A percentile compares a stretch with the other conserved stretches of the same genome.
Conservation (phyloP, 2,797 vertebrate species). For the Mycteria americana region DNA sequence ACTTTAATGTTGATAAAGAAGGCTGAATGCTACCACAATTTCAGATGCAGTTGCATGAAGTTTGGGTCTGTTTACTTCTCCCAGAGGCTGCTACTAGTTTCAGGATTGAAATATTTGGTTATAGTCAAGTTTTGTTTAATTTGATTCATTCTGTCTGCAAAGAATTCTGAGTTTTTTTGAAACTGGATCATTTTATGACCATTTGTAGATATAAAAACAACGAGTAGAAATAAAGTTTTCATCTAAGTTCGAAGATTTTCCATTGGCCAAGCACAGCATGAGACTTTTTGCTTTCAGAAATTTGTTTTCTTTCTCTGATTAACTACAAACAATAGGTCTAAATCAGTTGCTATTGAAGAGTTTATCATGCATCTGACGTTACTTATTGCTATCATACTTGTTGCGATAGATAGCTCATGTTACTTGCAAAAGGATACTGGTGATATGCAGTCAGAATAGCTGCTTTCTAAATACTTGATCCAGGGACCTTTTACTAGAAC, state of each 20-base stretch:
- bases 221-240: background rate
- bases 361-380: background rate
- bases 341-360: background rate
- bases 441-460: background rate
- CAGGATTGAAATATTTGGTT: background rate
- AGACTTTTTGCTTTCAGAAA: background rate
- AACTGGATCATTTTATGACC: background rate
- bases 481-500: background rate
- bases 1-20: background rate
- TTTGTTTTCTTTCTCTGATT: background rate
- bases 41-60: background rate
- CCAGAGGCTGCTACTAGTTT: background rate
- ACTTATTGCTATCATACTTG: background rate
- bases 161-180: background rate
- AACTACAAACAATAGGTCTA: background rate
- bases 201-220: background rate
- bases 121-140: background rate
- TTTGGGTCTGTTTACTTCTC: background rate
- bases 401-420: fast-evolving
- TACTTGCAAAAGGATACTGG: background rate
- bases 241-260: background rate
- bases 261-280: background rate
- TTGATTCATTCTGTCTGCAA: background rate
- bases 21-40: background rate
- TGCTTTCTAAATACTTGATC: background rate